phyloP scores from a whole-genome alignment of 2,113 vertebrate species.

The Riparia riparia region DNA sequence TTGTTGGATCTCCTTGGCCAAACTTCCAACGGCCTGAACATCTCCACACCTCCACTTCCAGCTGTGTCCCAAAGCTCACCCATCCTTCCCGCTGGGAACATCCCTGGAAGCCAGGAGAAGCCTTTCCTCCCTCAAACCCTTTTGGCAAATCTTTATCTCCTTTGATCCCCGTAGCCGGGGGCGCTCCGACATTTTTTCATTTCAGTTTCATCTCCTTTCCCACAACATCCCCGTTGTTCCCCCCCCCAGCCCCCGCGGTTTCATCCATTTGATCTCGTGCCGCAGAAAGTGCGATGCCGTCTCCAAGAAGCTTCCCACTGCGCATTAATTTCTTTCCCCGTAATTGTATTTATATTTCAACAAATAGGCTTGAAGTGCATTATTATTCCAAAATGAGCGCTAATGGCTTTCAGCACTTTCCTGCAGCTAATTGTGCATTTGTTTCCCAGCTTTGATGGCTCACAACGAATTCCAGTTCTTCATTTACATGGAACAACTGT shows the following conservation, averaged over 20 bases:
- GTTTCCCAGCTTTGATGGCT: conserved; percentile 47
- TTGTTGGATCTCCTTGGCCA: not conserved
- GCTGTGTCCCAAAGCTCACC: not conserved
- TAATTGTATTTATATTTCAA: conserved; percentile 71
- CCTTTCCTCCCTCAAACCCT: not conserved
- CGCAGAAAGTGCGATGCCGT: not conserved
- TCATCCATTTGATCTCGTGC: not conserved
- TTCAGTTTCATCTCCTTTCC: not conserved
- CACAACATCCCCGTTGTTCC: not conserved
- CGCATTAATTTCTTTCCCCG: conserved; percentile 46
- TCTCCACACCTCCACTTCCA: not conserved
- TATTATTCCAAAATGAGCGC: conserved; percentile 55
- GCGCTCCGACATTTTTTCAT: not conserved
- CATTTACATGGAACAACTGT: conserved; percentile 44
- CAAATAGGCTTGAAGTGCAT: conserved; percentile 54
- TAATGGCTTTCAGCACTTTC: conserved; percentile 63
- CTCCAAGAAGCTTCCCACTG: conserved; percentile 16
- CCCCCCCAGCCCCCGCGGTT: not conserved
- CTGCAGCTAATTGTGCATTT: conserved; percentile 38
- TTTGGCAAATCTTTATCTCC: not conserved
- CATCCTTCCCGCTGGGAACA: not conserved
- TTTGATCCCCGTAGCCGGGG: not conserved
- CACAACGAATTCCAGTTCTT: conserved; percentile 32
- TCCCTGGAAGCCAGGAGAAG: not conserved
- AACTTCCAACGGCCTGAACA: not conserved